These are phyloP conservation scores for Pantala flavescens DNA, from an alignment of 1,140 invertebrate genomes.

Conservation along the genomic window DNA sequence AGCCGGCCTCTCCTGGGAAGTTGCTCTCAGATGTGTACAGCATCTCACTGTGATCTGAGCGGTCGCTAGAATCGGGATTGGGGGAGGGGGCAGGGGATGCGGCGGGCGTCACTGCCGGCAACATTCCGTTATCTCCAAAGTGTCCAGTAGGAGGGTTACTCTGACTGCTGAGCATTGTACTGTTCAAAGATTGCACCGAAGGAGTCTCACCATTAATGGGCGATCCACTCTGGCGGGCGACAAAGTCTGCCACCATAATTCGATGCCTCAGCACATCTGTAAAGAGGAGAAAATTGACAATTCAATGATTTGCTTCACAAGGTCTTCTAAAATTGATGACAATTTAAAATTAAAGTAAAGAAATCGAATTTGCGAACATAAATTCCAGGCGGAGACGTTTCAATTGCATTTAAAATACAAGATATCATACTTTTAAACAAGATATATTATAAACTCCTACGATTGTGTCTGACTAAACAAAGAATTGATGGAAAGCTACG, in stretches of 20 bases:
- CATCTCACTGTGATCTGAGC: constrained; percentile 12
- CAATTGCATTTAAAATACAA: too few relatives aligned
- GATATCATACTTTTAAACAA: too few relatives aligned
- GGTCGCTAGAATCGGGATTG: constrained; percentile 18
- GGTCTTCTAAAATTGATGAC: too few relatives aligned
- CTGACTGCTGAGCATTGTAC: constrained; percentile 18
- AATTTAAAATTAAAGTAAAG: too few relatives aligned
- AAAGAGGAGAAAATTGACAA: constrained; percentile 29
- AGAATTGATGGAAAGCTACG: too few relatives aligned
- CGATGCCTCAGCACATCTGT: constrained; percentile 56
- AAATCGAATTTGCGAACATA: too few relatives aligned
- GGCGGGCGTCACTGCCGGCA: background rate
- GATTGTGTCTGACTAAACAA: too few relatives aligned
- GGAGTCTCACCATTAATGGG: constrained; percentile 54
- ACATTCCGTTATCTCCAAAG: background rate
- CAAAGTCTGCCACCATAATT: constrained; percentile 78
- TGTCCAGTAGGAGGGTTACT: constrained; percentile 12
- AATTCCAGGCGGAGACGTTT: too few relatives aligned
- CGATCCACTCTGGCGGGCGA: constrained; percentile 55
- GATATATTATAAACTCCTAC: too few relatives aligned
- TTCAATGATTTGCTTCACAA: too few relatives aligned
- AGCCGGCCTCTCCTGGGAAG: constrained; percentile 26
- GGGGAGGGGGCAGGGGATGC: constrained; percentile 20
- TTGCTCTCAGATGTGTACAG: background rate
- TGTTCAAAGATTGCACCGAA: constrained; percentile 35